Percentiles rank a stretch among this genome's conserved stretches.
These are phyloP conservation scores for Ovis aries DNA, from an alignment of 2,113 vertebrate species.

Conservation along the genomic window ARS-UI_Ramb_v3.0 NC_056056.1:74118001-74118500, in stretches of 20 bases:
- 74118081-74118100: not conserved
- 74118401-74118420: not conserved
- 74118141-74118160: not conserved
- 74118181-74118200: not conserved
- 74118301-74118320: not conserved
- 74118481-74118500: not conserved
- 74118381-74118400: not conserved
- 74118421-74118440: conserved; percentile 2
- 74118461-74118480: not conserved
- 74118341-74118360: not conserved
- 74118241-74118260: not conserved
- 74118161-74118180: not conserved
- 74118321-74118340: not conserved
- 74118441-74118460: conserved; percentile 35
- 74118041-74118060: not conserved
- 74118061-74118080: not conserved
- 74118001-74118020: not conserved
- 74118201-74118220: not conserved
- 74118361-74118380: not conserved
- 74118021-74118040: not conserved
- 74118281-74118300: not conserved
- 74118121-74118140: not conserved
- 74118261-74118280: not conserved
- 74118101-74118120: not conserved
- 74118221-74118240: not conserved